Conservation (phyloP, 1,140 invertebrate genomes). For the Micrasema minimum region DNA sequence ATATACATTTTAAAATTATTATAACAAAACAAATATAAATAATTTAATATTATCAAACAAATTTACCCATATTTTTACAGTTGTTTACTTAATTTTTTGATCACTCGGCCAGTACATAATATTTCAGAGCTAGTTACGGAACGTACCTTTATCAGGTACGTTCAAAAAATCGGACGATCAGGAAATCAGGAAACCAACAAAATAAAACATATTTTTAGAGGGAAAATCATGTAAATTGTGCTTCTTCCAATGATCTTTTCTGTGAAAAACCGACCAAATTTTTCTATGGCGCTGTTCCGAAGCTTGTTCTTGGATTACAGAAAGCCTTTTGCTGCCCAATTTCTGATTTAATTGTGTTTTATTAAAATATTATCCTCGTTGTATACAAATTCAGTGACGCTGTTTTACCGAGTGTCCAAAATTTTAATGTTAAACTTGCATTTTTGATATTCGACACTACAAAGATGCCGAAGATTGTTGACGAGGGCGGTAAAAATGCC, state of each 20-base stretch:
- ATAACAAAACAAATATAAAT: no score
- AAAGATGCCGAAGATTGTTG: conserved; percentile 35
- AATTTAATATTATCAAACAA: no score
- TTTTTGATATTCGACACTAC: conserved; percentile 11
- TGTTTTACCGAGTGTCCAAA: neutral
- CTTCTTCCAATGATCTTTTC: neutral
- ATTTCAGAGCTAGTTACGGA: no score
- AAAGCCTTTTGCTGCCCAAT: neutral
- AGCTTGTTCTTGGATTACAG: conserved; percentile 2
- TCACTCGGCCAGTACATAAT: neutral
- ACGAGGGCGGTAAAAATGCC: conserved; percentile 47
- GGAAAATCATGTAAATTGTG: neutral
- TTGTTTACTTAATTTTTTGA: no score
- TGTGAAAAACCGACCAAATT: neutral
- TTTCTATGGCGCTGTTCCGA: conserved; percentile 20
- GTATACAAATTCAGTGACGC: neutral
- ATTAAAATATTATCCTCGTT: neutral
- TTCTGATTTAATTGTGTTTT: conserved; percentile 9
- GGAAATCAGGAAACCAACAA: neutral
- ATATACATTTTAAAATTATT: no score
- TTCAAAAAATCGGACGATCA: neutral
- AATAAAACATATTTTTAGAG: neutral
- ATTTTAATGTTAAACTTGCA: conserved; percentile 28
- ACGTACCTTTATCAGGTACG: no score
- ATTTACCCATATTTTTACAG: no score